Conservation (phyloP, 2,888 invertebrate species). For the Ceriagrion tenellum region DNA sequence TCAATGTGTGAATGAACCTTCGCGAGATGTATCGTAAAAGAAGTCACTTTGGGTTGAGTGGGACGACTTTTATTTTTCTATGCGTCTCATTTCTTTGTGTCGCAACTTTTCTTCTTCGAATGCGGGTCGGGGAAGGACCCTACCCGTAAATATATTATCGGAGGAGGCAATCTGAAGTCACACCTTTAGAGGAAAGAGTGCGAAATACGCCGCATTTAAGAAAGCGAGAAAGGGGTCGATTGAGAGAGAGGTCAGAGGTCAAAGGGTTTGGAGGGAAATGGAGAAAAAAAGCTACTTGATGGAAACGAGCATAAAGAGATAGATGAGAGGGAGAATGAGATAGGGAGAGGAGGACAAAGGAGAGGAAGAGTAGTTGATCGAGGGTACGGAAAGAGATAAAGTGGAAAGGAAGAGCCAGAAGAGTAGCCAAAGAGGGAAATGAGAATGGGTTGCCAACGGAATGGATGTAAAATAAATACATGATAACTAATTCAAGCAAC, state of each 20-base stretch:
- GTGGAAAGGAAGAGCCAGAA: background rate
- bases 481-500: too few relatives aligned
- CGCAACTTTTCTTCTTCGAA: too few relatives aligned
- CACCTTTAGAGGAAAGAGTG: background rate
- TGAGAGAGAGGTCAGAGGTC: background rate
- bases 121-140: background rate
- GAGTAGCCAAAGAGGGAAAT: too few relatives aligned
- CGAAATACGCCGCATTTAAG: background rate
- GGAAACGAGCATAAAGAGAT: background rate
- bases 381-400: conserved; percentile 21
- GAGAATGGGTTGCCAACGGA: too few relatives aligned
- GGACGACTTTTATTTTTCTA: too few relatives aligned
- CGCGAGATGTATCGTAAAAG: too few relatives aligned
- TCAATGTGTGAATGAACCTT: too few relatives aligned
- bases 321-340: background rate
- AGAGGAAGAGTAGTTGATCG: background rate
- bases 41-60: too few relatives aligned
- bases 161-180: background rate
- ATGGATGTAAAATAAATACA: too few relatives aligned
- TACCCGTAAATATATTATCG: background rate
- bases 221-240: background rate
- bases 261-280: background rate
- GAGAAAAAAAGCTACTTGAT: background rate
- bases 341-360: background rate
- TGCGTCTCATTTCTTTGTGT: too few relatives aligned